These are phyloP conservation scores for Felis catus DNA, from an alignment of 2,113 vertebrate species.

Conservation along the genomic window DNA sequence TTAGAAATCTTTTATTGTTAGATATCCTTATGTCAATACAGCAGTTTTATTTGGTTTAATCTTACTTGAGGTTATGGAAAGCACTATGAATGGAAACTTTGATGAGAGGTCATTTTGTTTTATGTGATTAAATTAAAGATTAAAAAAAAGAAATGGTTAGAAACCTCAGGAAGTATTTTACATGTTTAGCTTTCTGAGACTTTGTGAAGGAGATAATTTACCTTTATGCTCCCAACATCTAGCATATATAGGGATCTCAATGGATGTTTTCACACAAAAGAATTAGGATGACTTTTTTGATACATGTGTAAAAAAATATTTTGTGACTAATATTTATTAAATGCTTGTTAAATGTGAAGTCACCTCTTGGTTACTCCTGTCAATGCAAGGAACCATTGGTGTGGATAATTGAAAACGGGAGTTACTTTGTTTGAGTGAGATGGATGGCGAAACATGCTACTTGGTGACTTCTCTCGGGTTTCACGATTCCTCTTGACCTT, in stretches of 20 bases:
- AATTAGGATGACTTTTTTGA: not conserved
- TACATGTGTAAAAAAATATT: slow-evolving; percentile 23
- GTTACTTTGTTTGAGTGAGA: not conserved
- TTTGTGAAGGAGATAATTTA: slow-evolving; percentile 38
- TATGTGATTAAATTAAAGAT: not conserved
- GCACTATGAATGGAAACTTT: not conserved
- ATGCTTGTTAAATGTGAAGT: not conserved
- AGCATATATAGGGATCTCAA: not conserved
- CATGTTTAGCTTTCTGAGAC: slow-evolving; percentile 44
- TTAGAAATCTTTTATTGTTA: not conserved
- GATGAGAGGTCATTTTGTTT: slow-evolving; percentile 29
- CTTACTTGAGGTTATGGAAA: not conserved
- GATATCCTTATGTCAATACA: not conserved
- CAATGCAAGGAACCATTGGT: not conserved
- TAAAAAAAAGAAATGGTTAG: not conserved
- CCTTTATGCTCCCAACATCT: not conserved
- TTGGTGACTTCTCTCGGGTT: not conserved
- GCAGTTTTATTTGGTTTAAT: slow-evolving; percentile 33
- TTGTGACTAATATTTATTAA: slow-evolving; percentile 58
- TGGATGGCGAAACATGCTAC: not conserved
- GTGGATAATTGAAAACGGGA: slow-evolving; percentile 31
- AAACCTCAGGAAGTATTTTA: slow-evolving; percentile 9
- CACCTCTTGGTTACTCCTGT: slow-evolving; percentile 8
- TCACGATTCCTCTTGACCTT: not conserved
- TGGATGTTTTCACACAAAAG: slow-evolving; percentile 47